Evolutionary conservation across 2,888 invertebrate species (phyloP), one percentile per base, ranked within the genome.

Genomic region (Melinopterus prodromus): DNA sequence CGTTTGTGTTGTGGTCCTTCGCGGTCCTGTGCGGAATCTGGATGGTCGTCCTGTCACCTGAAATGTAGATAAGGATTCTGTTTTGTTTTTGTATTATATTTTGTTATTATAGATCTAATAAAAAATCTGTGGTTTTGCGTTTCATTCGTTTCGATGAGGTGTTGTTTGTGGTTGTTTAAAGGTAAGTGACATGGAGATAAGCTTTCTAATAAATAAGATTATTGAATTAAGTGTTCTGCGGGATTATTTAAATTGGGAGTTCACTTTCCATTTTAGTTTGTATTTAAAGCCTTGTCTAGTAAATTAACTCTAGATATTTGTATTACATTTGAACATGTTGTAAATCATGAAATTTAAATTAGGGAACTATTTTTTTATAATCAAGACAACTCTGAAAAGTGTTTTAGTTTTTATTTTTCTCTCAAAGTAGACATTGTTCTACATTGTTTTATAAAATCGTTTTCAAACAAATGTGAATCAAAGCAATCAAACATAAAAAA

Each of bases 1-100:
- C 83, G 86, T 85, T 71, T 85, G 84, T 71, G 84, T 80, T 83
- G 85, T 82, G 80, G 83, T 84, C 83, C 84, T 81, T 69, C 81
- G 77, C 6, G 74, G 53, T 36, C 35, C n/a, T 16, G 78, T 77
- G 15, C 79, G 76, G 37, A 74, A 77, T 70, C 77, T 79, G 15
- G 37, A 79, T 7, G 83, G 82, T 77, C 81, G 81, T 78, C 76
- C 15, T 71, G 82, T 77, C 71, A 74, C 76, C 83, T 83, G 81
- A 7, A 81, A 82, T 75, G 15, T 16, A 75, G 35, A 71, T 71
- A 71, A 71, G 5, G 7, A 53, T 53, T 26, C 9, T 71, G 71
- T 14, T 16, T 7, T 4, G 7, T 36, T 69, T 12, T 26, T 37
- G 53, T 77, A 69, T 14, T 77, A 70, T 16, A 26, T 69, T n/a